These are phyloP conservation scores for Eubasilissa splendida DNA, from an alignment of 2,888 invertebrate genomes.

Conservation along the genomic window DNA sequence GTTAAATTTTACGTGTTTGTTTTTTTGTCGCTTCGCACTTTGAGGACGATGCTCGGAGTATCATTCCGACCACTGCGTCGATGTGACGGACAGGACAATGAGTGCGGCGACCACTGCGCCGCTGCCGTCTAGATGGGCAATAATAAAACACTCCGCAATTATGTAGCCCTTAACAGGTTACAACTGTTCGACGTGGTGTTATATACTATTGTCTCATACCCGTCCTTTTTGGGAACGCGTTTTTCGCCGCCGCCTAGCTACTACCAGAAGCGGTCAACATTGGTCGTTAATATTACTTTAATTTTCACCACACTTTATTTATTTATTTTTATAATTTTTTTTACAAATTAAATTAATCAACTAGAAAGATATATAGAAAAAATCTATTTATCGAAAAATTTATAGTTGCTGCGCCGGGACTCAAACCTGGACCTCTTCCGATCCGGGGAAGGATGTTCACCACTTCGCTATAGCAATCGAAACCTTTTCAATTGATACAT, in stretches of 20 bases:
- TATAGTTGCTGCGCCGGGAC: too few relatives aligned
- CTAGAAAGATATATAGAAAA: too few relatives aligned
- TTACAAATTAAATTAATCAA: too few relatives aligned
- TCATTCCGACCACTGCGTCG: conserved; percentile 27
- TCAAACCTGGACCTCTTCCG: too few relatives aligned
- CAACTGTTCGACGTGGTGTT: conserved; percentile 53
- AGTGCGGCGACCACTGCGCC: conserved; percentile 12
- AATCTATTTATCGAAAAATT: too few relatives aligned
- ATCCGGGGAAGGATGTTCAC: too few relatives aligned
- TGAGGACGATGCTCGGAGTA: not conserved
- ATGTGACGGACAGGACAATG: conserved; percentile 49
- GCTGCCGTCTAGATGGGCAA: conserved; percentile 29
- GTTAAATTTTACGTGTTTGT: too few relatives aligned
- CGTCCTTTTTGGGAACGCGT: conserved; percentile 23
- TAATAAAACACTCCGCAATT: conserved; percentile 57
- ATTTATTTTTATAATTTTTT: not conserved
- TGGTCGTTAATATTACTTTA: not conserved
- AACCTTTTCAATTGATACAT: too few relatives aligned
- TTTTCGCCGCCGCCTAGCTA: conserved; percentile 31
- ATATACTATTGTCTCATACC: conserved; percentile 46
- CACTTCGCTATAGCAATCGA: too few relatives aligned
- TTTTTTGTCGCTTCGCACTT: too few relatives aligned
- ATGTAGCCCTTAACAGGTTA: conserved; percentile 56
- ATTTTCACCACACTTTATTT: not conserved
- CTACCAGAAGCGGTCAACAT: not conserved